Conservation (phyloP, 1,140 invertebrate species). For the Ladona fulva region DNA sequence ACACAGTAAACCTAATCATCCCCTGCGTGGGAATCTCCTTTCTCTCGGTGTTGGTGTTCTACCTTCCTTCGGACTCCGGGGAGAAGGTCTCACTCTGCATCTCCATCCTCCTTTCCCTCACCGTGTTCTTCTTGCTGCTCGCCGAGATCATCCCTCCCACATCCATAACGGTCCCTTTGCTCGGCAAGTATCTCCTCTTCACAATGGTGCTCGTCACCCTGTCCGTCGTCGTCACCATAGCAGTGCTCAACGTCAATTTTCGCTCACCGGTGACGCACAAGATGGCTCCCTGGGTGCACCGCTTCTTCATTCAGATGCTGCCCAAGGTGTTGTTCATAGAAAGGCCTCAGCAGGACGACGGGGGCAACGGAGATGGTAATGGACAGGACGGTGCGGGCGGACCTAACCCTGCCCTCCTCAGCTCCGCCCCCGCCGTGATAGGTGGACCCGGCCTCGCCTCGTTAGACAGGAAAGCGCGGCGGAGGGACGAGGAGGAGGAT, state of each 20-base stretch:
- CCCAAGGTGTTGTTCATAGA: constrained; percentile 73
- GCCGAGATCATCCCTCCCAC: constrained; percentile 99
- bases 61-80: constrained; percentile 94
- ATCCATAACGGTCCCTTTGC: constrained; percentile 89
- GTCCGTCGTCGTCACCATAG: constrained; percentile 95
- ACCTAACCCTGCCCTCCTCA: not conserved
- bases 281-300: constrained; percentile 82
- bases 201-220: constrained; percentile 98
- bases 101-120: constrained; percentile 95
- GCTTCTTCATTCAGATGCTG: constrained; percentile 80
- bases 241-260: constrained; percentile 97
- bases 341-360: constrained; percentile 45
- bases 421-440: not conserved
- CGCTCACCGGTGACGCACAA: constrained; percentile 90
- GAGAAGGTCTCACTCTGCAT: constrained; percentile 94
- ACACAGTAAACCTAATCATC: constrained; percentile 93
- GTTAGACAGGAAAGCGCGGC: constrained; percentile 32
- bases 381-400: constrained; percentile 20
- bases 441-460: not conserved
- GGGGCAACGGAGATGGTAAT: constrained; percentile 15
- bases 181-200: constrained; percentile 97
- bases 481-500: constrained; percentile 50
- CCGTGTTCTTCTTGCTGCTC: constrained; percentile 96
- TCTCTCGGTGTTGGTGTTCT: constrained; percentile 96
- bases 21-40: constrained; percentile 95